These are phyloP conservation scores for Pimephales promelas DNA, from an alignment of 2,113 vertebrate species.

Conservation along the genomic window DNA sequence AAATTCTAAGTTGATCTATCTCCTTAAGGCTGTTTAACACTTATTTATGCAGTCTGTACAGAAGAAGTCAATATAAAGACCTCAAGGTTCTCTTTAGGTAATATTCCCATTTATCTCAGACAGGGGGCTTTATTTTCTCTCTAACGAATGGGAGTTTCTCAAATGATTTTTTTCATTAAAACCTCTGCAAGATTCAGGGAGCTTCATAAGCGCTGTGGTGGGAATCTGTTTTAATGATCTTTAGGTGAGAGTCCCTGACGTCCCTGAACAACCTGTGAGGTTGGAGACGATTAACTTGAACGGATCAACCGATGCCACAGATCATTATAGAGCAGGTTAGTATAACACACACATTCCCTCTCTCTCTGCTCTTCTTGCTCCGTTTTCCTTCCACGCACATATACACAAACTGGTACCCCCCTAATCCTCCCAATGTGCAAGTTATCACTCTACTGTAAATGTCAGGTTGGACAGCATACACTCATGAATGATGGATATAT, in stretches of 20 bases:
- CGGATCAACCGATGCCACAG: neutral
- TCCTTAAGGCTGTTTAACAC: neutral
- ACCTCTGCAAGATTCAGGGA: neutral
- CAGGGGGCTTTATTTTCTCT: neutral
- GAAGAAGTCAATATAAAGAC: neutral
- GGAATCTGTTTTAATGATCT: conserved; percentile 21
- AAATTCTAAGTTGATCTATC: neutral
- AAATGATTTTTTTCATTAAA: conserved; percentile 28
- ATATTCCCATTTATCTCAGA: conserved; percentile 5
- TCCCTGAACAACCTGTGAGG: neutral
- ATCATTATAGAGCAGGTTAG: neutral
- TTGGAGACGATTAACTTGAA: conserved; percentile 20
- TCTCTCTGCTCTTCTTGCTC: neutral
- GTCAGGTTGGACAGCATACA: conserved; percentile 65
- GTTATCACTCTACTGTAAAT: conserved; percentile 74
- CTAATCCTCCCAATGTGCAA: conserved; percentile 65
- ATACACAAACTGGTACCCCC: conserved; percentile 46
- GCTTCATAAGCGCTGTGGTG: neutral
- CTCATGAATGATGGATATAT: conserved; percentile 76
- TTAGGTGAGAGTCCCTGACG: conserved; percentile 3
- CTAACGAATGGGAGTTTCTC: neutral
- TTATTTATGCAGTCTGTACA: conserved; percentile 4
- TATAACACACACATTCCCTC: neutral
- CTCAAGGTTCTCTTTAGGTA: neutral
- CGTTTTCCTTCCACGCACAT: neutral